Percentiles rank a stretch among this genome's conserved stretches.
Evolutionary conservation across 2,797 vertebrate species (phyloP).

Genomic region (Chiroxiphia lanceolata): DNA sequence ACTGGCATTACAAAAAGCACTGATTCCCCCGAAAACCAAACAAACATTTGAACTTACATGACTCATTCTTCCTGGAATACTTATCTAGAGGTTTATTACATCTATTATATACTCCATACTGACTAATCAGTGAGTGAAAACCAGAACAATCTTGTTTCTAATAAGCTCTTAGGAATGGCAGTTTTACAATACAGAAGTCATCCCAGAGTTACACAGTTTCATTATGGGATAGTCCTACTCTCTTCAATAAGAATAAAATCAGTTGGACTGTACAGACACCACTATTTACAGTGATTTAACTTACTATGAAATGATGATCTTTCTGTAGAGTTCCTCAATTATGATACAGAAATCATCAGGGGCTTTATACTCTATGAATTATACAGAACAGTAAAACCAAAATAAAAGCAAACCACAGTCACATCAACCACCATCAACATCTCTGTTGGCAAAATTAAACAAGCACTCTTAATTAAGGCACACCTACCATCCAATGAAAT

Average conservation of each 20-base stretch:
- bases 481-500: background rate
- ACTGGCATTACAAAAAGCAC: background rate
- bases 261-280: background rate
- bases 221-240: background rate
- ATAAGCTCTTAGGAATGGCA: background rate
- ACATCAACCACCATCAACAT: background rate
- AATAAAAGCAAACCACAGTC: background rate
- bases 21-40: background rate
- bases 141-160: background rate
- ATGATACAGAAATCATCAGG: background rate
- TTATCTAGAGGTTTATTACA: background rate
- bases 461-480: background rate
- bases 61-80: background rate
- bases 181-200: background rate
- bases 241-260: background rate
- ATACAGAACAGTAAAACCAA: background rate
- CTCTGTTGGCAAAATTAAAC: background rate
- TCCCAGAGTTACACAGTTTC: background rate
- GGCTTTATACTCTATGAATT: background rate
- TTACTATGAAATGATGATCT: background rate
- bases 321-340: background rate
- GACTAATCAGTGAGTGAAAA: background rate
- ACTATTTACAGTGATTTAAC: background rate
- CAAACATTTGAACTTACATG: background rate
- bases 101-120: background rate